Evolutionary conservation across 2,888 invertebrate species (phyloP), one percentile per base, ranked within the genome.

Genomic region (Zhuqinia jingwanae): DNA sequence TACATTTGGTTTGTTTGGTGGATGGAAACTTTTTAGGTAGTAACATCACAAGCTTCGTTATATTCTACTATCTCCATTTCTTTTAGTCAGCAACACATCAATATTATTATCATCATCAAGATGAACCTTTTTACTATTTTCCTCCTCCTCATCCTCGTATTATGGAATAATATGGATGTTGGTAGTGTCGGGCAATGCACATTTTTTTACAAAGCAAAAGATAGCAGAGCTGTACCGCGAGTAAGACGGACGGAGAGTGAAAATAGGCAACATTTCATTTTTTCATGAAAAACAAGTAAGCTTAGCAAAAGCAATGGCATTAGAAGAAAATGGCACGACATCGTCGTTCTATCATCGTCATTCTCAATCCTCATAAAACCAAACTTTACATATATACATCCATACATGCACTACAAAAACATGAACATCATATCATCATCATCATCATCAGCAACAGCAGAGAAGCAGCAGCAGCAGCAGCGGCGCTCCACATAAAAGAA

Each of bases 191-290:
- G 63, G 2, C 63, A 30, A 68, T 45, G 20, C 68, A 70, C 47
- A 70, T 42, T 65, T 36, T 65, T 36, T 20, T n/a, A 30, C 20
- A 30, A n/a, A 65, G 27, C 25, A 5, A 60, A 3, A 60, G 60
- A 60, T 17, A 20, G 27, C n/a, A n/a, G n/a, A n/a, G n/a, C n/a
- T n/a, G n/a, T n/a, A n/a, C n/a, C n/a, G n/a, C n/a, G n/a, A n/a
- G n/a, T n/a, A n/a, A n/a, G n/a, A n/a, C n/a, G n/a, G n/a, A n/a
- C n/a, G n/a, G n/a, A n/a, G 45, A 47, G 45, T 20, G 68, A 70
- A n/a, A 70, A 22, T 42, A 45, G 47, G 68, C 68, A 70, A 70
- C 68, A 70, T 73, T 73, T 73, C 73, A 73, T 73, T 73, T n/a
- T 73, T 73, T 73, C 50, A 73, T 27, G 73, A 73, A 73, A 73